These are phyloP conservation scores for Drosophila pegasa DNA, from an alignment of 2,888 invertebrate species.

Conservation along the genomic window DNA sequence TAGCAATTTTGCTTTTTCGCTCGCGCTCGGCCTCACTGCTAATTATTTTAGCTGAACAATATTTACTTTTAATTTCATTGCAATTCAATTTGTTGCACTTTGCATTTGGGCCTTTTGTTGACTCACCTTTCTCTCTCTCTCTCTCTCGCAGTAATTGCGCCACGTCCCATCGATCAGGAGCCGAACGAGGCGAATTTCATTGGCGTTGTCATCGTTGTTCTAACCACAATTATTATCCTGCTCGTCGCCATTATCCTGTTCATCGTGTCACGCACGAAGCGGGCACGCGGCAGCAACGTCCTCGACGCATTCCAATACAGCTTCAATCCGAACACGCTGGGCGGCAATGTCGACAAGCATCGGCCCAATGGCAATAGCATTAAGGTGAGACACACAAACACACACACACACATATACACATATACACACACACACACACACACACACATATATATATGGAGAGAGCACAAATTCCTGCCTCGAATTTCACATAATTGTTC, in stretches of 20 bases:
- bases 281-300: conserved; percentile 85
- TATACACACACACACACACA: not conserved
- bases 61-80: conserved; percentile 75
- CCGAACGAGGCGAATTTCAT: conserved; percentile 87
- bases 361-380: conserved; percentile 85
- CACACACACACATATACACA: not conserved
- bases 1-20: conserved; percentile 30
- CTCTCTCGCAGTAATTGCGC: conserved; percentile 83
- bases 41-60: conserved; percentile 77
- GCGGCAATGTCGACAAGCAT: conserved; percentile 85
- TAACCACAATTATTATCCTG: conserved; percentile 90
- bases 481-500: conserved; percentile 78
- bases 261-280: conserved; percentile 89
- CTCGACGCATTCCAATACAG: conserved; percentile 85
- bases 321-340: conserved; percentile 84
- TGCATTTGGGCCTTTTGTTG: conserved; percentile 48
- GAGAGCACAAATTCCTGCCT: conserved; percentile 61
- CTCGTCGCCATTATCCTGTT: conserved; percentile 89
- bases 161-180: conserved; percentile 87
- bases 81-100: conserved; percentile 24
- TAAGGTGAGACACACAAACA: conserved; percentile 83
- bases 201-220: conserved; percentile 89
- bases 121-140: conserved; percentile 22
- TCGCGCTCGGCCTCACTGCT: conserved; percentile 33
- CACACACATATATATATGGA: not conserved